A percentile compares a stretch with the other conserved stretches of the same genome.
phyloP scores from a whole-genome alignment of 1,140 invertebrate genomes.

The Pseudomyrmex flavicornis region DNA sequence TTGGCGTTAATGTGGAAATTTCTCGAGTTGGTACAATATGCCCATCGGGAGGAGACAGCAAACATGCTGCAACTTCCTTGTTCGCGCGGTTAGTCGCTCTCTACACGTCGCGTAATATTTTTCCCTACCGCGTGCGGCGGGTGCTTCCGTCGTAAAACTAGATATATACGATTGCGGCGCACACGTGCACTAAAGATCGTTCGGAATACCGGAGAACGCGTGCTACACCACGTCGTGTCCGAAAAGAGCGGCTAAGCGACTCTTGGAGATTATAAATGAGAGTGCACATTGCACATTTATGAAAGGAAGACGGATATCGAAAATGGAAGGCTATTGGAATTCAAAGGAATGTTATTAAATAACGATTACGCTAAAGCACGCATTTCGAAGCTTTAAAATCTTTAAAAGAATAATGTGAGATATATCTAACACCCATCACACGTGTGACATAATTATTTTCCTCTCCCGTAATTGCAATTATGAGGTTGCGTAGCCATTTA shows the following conservation, averaged over 20 bases:
- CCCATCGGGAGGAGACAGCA: conserved; percentile 13
- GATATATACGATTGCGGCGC: conserved; percentile 71
- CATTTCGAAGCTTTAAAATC: too few relatives aligned
- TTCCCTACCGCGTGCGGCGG: conserved; percentile 60
- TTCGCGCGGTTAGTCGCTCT: conserved; percentile 24
- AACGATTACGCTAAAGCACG: too few relatives aligned
- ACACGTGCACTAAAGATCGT: conserved; percentile 16
- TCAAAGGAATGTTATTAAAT: background rate
- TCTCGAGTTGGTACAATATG: conserved; percentile 58
- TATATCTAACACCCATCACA: too few relatives aligned
- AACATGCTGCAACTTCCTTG: conserved; percentile 46
- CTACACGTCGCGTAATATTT: conserved; percentile 65
- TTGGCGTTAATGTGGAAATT: conserved; percentile 37
- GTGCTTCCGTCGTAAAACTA: conserved; percentile 70
- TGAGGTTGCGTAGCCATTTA: too few relatives aligned
- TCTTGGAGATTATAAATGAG: background rate
- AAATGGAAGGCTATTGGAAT: background rate
- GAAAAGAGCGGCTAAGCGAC: background rate
- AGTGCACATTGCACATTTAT: background rate
- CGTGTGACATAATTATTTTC: too few relatives aligned
- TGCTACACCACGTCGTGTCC: background rate
- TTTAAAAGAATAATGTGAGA: too few relatives aligned
- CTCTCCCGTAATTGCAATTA: too few relatives aligned
- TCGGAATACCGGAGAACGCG: background rate
- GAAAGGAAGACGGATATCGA: background rate